These are phyloP conservation scores for Phaedon cochleariae DNA, from an alignment of 2,888 invertebrate genomes.

Conservation along the genomic window DNA sequence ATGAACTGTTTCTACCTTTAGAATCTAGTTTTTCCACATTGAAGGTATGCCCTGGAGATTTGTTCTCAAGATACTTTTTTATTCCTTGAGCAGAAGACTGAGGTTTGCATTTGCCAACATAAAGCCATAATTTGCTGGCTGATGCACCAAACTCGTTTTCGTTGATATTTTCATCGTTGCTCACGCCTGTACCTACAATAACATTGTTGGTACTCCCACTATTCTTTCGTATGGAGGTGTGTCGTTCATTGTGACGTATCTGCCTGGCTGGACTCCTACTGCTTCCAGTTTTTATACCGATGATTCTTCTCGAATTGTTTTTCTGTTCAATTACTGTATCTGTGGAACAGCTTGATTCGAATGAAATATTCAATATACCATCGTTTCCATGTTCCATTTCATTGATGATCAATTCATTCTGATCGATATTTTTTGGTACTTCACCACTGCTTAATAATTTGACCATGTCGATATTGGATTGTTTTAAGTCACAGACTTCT, in stretches of 20 bases:
- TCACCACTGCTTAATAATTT: background rate
- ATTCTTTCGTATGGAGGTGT: background rate
- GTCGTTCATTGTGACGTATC: background rate
- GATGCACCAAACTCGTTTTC: background rate
- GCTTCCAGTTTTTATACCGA: background rate
- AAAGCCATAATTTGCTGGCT: background rate
- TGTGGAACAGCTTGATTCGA: background rate
- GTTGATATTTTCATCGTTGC: background rate
- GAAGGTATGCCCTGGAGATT: background rate
- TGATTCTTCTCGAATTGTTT: no score
- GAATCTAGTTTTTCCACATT: background rate
- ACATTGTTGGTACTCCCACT: background rate
- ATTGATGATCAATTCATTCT: no score
- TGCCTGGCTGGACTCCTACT: background rate
- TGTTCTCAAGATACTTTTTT: background rate
- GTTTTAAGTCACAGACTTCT: background rate
- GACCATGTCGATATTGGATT: background rate
- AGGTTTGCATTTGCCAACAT: background rate
- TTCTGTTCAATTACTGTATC: no score
- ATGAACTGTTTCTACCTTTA: background rate
- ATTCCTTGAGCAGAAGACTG: background rate
- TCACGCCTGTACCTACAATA: slow-evolving; percentile 5
- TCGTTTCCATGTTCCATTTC: no score
- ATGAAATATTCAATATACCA: background rate
- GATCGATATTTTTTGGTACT: background rate